Percentiles rank a stretch among this genome's conserved stretches.
phyloP scores from a whole-genome alignment of 2,888 invertebrate species.

The Tuberolachnus salignus region DNA sequence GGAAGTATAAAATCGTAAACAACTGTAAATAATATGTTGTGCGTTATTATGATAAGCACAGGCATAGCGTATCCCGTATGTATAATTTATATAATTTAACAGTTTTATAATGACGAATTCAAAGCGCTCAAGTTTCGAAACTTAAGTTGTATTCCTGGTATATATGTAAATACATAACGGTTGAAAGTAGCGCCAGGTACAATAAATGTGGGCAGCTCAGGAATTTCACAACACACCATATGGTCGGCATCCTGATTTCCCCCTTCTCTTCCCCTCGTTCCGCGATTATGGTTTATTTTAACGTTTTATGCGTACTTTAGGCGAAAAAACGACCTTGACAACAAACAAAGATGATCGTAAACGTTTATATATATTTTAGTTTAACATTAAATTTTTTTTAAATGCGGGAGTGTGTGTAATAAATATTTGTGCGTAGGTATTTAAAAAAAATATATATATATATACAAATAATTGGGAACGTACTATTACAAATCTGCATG shows the following conservation, averaged over 20 bases:
- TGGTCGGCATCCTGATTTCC: slow-evolving; percentile 50
- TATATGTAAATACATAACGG: slow-evolving; percentile 34
- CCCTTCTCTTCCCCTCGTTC: slow-evolving; percentile 7
- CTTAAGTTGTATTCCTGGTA: slow-evolving; percentile 29
- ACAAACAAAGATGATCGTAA: slow-evolving; percentile 25
- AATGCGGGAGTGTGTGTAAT: neutral
- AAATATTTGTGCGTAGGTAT: neutral
- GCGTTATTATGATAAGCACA: neutral
- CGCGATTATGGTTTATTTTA: slow-evolving; percentile 34
- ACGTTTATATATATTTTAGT: too few relatives aligned
- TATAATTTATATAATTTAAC: slow-evolving; percentile 25
- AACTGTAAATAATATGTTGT: neutral
- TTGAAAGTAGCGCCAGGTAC: slow-evolving; percentile 53
- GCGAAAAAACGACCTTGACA: slow-evolving; percentile 40
- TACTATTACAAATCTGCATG: neutral
- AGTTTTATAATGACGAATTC: slow-evolving; percentile 22
- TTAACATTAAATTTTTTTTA: too few relatives aligned
- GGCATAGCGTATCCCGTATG: neutral
- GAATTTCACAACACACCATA: slow-evolving; percentile 56
- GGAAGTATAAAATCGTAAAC: neutral
- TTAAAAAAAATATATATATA: neutral
- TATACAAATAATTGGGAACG: neutral
- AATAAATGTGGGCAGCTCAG: slow-evolving; percentile 54
- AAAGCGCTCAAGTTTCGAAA: slow-evolving; percentile 21
- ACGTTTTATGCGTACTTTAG: slow-evolving; percentile 42